Percentiles rank a stretch among this genome's conserved stretches.
phyloP scores from a whole-genome alignment of 2,113 vertebrate species.

The Andinoacara biseriatus region DNA sequence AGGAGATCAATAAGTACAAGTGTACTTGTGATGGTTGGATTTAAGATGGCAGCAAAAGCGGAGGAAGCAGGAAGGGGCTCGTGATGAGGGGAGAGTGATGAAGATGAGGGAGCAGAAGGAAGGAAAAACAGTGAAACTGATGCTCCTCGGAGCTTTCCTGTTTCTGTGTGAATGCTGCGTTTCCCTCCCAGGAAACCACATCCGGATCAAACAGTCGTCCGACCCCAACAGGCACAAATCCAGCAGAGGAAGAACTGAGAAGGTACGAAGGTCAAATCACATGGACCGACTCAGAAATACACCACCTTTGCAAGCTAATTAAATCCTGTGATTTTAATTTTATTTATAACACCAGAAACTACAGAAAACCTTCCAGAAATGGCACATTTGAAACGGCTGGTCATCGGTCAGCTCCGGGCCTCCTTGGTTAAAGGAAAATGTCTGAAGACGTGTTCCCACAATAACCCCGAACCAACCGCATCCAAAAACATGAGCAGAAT shows the following conservation, averaged over 20 bases:
- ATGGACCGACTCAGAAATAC: too few species aligned
- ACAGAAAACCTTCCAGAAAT: too few species aligned
- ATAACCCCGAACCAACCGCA: neutral
- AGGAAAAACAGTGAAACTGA: neutral
- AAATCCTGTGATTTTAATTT: too few species aligned
- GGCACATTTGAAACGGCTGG: too few species aligned
- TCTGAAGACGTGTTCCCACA: neutral
- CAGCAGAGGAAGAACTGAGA: neutral
- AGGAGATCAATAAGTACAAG: conserved; percentile 38
- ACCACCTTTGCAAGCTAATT: too few species aligned
- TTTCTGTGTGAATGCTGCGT: neutral
- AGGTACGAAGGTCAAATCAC: neutral
- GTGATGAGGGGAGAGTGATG: neutral
- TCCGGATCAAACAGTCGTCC: neutral
- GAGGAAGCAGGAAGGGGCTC: neutral
- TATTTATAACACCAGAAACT: too few species aligned
- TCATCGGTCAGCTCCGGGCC: neutral
- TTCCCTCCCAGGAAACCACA: neutral
- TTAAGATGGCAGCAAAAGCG: neutral
- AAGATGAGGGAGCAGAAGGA: neutral
- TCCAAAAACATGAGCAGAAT: neutral
- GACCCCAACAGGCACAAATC: neutral
- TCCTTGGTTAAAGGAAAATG: neutral
- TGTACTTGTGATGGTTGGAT: neutral
- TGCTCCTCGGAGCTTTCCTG: accelerated